These are phyloP conservation scores for Cantharis rufa DNA, from an alignment of 2,888 invertebrate species.

Conservation along the genomic window DNA sequence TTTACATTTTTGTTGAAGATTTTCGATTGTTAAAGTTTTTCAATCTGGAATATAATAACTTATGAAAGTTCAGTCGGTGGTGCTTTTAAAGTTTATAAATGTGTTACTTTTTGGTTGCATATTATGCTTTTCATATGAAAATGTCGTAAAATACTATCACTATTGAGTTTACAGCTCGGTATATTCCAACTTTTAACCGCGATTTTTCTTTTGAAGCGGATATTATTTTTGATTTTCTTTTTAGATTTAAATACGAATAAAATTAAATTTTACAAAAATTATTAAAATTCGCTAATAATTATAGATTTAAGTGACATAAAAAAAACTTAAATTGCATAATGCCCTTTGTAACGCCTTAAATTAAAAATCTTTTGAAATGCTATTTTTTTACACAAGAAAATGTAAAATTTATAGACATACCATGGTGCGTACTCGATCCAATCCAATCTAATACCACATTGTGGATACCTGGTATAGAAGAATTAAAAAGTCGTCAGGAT, in stretches of 20 bases:
- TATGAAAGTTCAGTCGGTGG: constrained; percentile 10
- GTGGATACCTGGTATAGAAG: too few relatives aligned
- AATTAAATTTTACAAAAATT: too few relatives aligned
- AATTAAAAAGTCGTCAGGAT: too few relatives aligned
- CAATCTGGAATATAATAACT: constrained; percentile 45
- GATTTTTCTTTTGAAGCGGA: neutral
- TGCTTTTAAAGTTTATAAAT: constrained; percentile 6
- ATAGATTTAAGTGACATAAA: too few relatives aligned
- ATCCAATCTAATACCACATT: too few relatives aligned
- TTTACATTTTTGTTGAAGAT: constrained; percentile 28
- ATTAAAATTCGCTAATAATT: too few relatives aligned
- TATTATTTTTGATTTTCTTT: neutral
- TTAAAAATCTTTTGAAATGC: too few relatives aligned
- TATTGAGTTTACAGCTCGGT: neutral
- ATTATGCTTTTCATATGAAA: neutral
- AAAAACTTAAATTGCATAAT: too few relatives aligned
- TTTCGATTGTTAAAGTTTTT: constrained; percentile 43
- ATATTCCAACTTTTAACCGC: neutral
- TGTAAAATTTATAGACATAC: too few relatives aligned
- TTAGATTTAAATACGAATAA: neutral
- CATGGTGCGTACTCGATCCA: too few relatives aligned
- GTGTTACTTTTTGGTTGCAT: constrained; percentile 2
- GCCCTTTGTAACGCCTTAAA: too few relatives aligned
- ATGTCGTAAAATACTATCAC: neutral
- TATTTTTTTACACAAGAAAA: too few relatives aligned